These are phyloP conservation scores for Heterochromis multidens DNA, from an alignment of 2,113 vertebrate genomes.

Conservation along the genomic window DNA sequence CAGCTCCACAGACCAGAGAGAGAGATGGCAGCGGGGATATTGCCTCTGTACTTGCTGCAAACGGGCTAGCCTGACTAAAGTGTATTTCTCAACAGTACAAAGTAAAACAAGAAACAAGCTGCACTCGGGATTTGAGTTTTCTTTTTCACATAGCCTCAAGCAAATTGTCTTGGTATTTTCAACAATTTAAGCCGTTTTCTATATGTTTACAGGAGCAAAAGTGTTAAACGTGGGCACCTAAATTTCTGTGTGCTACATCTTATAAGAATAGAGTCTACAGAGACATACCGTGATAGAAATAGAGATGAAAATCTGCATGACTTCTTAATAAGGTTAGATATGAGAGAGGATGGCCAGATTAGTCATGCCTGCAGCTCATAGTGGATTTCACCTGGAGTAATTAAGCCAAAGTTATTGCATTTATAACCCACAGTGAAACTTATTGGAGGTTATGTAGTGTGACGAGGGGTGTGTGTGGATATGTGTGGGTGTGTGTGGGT, in stretches of 20 bases:
- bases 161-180: neutral
- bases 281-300: neutral
- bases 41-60: neutral
- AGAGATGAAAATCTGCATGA: neutral
- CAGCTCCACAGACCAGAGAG: neutral
- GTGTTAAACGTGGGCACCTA: neutral
- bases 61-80: neutral
- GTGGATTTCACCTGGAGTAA: conserved; percentile 34
- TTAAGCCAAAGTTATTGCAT: conserved; percentile 25
- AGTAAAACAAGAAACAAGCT: neutral
- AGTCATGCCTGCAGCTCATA: conserved; percentile 16
- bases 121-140: neutral
- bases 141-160: neutral
- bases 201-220: neutral
- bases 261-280: neutral
- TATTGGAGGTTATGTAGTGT: conserved; percentile 30
- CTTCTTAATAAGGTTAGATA: conserved; percentile 5
- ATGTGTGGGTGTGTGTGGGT: neutral
- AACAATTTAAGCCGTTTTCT: neutral
- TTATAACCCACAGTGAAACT: conserved; percentile 3
- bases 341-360: conserved; percentile 12
- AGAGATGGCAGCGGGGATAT: conserved; percentile 5
- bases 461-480: neutral
- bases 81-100: neutral
- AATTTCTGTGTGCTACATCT: neutral